Evolutionary conservation across 2,888 invertebrate species (phyloP).

Genomic region (Ophioninae sp.): DNA sequence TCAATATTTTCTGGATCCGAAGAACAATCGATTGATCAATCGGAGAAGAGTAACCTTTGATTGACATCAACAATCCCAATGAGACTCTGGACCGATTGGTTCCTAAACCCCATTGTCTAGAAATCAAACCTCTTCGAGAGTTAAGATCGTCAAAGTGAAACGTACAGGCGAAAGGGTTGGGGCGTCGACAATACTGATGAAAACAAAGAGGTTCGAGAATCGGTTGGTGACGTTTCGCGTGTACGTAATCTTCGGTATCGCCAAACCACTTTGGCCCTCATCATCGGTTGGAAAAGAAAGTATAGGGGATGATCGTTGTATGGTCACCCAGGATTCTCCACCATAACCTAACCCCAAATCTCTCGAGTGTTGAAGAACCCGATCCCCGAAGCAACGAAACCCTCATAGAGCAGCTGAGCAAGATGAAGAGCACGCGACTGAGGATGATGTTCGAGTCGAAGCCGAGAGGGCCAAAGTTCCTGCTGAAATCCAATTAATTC

Average conservation of each 20-base stretch:
- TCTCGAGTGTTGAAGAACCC: slow-evolving; percentile 38
- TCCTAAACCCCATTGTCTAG: slow-evolving; percentile 66
- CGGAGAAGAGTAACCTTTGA: background rate
- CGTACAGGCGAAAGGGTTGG: slow-evolving; percentile 6
- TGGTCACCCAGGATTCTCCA: slow-evolving; percentile 22
- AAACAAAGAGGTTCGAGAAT: slow-evolving; percentile 22
- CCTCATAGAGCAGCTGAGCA: slow-evolving; percentile 24
- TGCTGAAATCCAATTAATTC: slow-evolving; percentile 79
- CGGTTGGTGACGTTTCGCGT: slow-evolving; percentile 10
- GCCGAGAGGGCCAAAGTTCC: slow-evolving; percentile 71
- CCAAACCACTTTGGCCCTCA: slow-evolving; percentile 17
- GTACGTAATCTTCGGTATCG: slow-evolving; percentile 30
- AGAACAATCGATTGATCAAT: background rate
- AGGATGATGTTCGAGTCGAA: slow-evolving; percentile 62
- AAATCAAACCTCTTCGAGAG: slow-evolving; percentile 36
- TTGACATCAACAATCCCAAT: slow-evolving; percentile 64
- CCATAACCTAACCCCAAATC: slow-evolving; percentile 14
- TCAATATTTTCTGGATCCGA: background rate
- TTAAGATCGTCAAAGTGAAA: slow-evolving; percentile 30
- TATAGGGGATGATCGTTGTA: slow-evolving; percentile 26
- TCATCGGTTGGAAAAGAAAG: slow-evolving; percentile 18
- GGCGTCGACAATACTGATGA: slow-evolving; percentile 25
- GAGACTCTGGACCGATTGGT: slow-evolving; percentile 71
- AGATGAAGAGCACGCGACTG: slow-evolving; percentile 48
- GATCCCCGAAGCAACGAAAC: slow-evolving; percentile 30